Evolutionary conservation across 2,797 vertebrate genomes (phyloP).

Genomic region (Spinus pinus): DNA sequence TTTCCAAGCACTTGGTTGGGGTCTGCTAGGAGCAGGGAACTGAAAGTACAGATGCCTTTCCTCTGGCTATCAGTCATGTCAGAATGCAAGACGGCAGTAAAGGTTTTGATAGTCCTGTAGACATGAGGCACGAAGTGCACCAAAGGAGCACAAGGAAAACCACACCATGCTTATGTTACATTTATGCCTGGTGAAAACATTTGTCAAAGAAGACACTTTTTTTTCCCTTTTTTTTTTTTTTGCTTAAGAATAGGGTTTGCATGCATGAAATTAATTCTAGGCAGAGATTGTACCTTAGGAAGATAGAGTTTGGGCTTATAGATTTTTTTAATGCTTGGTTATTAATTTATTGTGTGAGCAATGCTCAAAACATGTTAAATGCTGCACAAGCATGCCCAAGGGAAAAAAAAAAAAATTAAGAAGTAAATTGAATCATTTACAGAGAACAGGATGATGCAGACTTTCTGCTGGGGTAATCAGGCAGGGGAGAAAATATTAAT

Average conservation of each 20-base stretch:
- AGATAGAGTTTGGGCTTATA: neutral
- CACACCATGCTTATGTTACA: neutral
- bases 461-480: slow-evolving; percentile 33
- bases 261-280: neutral
- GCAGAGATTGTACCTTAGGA: neutral
- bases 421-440: neutral
- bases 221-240: neutral
- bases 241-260: neutral
- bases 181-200: neutral
- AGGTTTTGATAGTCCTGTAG: neutral
- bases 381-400: neutral
- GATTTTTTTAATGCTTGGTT: neutral
- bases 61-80: neutral
- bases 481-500: slow-evolving; percentile 31
- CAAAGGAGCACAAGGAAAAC: neutral
- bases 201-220: neutral
- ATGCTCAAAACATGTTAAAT: neutral
- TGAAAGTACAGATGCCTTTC: neutral
- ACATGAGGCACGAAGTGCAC: neutral
- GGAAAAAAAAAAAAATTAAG: neutral
- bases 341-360: neutral
- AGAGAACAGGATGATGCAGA: neutral
- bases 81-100: neutral
- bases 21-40: neutral
- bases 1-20: neutral